Evolutionary conservation across 2,113 vertebrate species (phyloP).

Genomic region (Neogobius melanostomus): DNA sequence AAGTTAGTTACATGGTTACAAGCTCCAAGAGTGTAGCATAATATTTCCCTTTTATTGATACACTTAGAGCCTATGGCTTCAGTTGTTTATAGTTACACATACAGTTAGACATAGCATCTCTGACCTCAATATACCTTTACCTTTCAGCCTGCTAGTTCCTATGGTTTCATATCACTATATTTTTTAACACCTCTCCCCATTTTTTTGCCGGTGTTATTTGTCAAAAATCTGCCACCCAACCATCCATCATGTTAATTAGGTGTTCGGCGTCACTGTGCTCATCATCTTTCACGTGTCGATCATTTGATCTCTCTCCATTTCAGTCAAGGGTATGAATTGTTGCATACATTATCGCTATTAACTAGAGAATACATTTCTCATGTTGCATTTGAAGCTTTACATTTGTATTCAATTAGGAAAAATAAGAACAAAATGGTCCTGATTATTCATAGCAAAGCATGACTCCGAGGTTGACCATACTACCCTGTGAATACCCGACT

Average conservation of each 20-base stretch:
- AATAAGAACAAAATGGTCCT: no score
- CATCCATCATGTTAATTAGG: slow-evolving; percentile 60
- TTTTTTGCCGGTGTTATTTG: slow-evolving; percentile 45
- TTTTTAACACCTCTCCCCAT: slow-evolving; percentile 28
- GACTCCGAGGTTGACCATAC: no score
- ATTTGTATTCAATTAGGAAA: background rate
- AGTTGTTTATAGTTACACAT: no score
- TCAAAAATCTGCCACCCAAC: slow-evolving; percentile 41
- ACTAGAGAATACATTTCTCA: slow-evolving; percentile 32
- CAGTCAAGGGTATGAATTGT: slow-evolving; percentile 46
- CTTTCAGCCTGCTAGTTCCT: slow-evolving; percentile 27
- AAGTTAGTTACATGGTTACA: no score
- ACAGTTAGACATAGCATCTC: background rate
- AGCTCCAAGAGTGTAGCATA: no score
- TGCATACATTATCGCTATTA: slow-evolving; percentile 48
- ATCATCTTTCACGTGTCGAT: slow-evolving; percentile 56
- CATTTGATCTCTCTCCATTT: slow-evolving; percentile 42
- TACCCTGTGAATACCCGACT: no score
- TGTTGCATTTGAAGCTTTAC: slow-evolving; percentile 18
- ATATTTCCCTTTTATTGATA: no score
- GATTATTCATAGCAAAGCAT: no score
- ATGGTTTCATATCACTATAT: slow-evolving; percentile 24
- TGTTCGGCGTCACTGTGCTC: slow-evolving; percentile 45
- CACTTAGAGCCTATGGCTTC: no score
- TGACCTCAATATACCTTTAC: slow-evolving; percentile 28